Evolutionary conservation across 23 tunicate species (phyloP).

Genomic region (Ascidia mentula): DNA sequence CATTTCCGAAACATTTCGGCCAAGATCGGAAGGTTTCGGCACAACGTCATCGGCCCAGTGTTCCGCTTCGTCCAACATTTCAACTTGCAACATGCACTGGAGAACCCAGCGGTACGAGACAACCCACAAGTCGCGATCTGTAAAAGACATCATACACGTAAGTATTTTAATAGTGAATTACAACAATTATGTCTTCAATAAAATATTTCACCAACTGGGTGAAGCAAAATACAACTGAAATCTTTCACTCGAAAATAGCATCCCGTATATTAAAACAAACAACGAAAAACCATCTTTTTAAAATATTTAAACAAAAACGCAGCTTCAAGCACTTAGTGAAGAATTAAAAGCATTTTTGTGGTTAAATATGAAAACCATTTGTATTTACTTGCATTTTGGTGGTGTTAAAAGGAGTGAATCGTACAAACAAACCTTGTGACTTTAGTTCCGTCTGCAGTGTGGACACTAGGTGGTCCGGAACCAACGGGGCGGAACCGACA

Average conservation of each 20-base stretch:
- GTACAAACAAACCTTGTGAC: not conserved
- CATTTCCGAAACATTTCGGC: not conserved
- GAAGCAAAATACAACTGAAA: no score
- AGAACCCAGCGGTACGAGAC: conserved; percentile 67
- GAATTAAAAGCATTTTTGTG: no score
- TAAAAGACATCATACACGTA: not conserved
- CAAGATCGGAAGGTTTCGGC: conserved; percentile 4
- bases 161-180: no score
- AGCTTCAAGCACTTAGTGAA: no score
- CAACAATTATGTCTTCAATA: no score
- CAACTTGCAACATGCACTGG: conserved; percentile 36
- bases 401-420: not conserved
- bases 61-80: conserved; percentile 41
- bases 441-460: conserved; percentile 8
- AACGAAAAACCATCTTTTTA: no score
- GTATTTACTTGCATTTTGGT: no score
- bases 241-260: no score
- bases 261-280: no score
- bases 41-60: conserved; percentile 42
- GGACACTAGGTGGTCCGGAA: not conserved
- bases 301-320: no score
- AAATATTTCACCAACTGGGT: no score
- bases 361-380: no score
- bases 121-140: conserved; percentile 38
- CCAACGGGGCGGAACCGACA: conserved; percentile 27